Percentiles rank a stretch among this genome's conserved stretches.
Evolutionary conservation across 2,797 vertebrate genomes (phyloP).

Genomic region (Clamator glandarius): DNA sequence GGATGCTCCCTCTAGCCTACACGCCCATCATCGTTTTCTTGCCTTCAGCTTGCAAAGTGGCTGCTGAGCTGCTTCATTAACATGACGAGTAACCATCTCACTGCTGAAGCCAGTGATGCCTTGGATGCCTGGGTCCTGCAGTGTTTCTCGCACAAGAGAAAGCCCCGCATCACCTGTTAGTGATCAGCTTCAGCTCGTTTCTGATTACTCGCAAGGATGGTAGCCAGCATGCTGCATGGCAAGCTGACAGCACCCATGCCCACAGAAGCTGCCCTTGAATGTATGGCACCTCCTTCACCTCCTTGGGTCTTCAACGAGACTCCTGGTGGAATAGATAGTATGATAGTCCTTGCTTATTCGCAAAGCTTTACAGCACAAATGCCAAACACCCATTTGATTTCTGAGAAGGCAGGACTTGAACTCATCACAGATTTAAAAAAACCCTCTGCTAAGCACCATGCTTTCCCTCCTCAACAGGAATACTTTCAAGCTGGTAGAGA

Average conservation of each 20-base stretch:
- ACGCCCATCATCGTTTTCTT: rapidly evolving
- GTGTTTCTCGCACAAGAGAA: neutral
- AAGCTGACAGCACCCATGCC: rapidly evolving
- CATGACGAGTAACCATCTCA: rapidly evolving
- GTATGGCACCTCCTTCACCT: neutral
- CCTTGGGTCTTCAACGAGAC: neutral
- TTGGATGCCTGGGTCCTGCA: neutral
- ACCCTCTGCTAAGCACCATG: neutral
- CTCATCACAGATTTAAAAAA: rapidly evolving
- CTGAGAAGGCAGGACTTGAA: neutral
- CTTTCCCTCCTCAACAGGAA: neutral
- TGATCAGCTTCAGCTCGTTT: neutral
- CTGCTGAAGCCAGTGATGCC: rapidly evolving
- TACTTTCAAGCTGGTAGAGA: constrained; percentile 4
- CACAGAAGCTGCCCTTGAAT: neutral
- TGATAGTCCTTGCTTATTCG: neutral
- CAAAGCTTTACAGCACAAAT: neutral
- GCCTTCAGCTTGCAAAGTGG: neutral
- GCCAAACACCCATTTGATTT: neutral
- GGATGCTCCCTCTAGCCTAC: neutral
- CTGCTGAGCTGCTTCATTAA: rapidly evolving
- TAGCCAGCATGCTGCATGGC: neutral
- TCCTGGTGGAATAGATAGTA: neutral
- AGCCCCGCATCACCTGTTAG: rapidly evolving
- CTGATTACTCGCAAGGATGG: neutral